Evolutionary conservation across 2,888 invertebrate species (phyloP).

Genomic region (Oasisia sp.): DNA sequence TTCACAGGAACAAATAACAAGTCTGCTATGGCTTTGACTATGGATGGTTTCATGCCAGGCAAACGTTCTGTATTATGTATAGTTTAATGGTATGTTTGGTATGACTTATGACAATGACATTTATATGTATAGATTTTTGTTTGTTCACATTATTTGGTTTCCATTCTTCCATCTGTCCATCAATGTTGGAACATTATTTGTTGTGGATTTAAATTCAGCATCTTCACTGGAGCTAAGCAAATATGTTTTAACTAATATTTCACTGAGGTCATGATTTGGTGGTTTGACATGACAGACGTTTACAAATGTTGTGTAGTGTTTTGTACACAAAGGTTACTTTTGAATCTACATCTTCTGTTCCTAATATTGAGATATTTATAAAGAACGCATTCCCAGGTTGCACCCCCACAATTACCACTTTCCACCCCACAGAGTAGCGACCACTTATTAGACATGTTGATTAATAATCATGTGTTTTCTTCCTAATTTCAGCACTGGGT

Average conservation of each 20-base stretch:
- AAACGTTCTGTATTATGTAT: neutral
- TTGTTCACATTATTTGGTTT: neutral
- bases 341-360: neutral
- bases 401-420: neutral
- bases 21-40: no score
- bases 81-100: neutral
- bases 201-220: neutral
- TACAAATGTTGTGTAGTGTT: no score
- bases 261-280: no score
- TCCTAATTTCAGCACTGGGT: constrained; percentile 22
- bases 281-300: no score
- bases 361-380: neutral
- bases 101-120: neutral
- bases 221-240: neutral
- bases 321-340: neutral
- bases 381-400: neutral
- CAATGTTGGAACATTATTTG: neutral
- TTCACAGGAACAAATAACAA: neutral
- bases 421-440: neutral
- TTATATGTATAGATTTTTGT: neutral
- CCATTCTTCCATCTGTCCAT: neutral
- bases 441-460: neutral
- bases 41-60: neutral
- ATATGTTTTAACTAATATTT: neutral
- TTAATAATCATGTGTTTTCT: neutral